Evolutionary conservation across 2,888 invertebrate genomes (phyloP).

Genomic region (Melanargia galathea): DNA sequence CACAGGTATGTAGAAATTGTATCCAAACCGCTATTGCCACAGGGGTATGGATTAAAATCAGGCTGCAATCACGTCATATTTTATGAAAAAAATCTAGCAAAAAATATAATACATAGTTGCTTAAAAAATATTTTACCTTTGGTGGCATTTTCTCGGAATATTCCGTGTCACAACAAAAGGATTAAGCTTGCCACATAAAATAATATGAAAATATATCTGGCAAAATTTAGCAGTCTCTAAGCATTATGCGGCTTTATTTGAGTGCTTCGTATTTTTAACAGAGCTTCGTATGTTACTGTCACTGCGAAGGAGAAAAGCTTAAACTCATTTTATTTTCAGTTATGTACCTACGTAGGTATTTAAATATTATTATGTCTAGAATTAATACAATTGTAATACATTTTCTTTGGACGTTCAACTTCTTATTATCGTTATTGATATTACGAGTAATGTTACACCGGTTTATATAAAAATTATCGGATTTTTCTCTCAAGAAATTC

Average conservation of each 20-base stretch:
- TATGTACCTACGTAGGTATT: conserved; percentile 19
- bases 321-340: conserved; percentile 17
- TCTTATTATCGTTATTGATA: too few species aligned
- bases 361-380: conserved; percentile 21
- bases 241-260: conserved; percentile 26
- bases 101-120: too few species aligned
- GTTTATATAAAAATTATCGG: too few species aligned
- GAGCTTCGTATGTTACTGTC: conserved; percentile 26
- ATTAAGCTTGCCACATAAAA: conserved; percentile 23
- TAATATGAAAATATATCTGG: conserved; percentile 25
- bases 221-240: conserved; percentile 29
- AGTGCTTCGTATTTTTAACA: conserved; percentile 25
- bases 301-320: conserved; percentile 23
- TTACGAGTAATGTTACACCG: too few species aligned
- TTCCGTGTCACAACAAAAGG: conserved; percentile 22
- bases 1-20: neutral
- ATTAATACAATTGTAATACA: neutral
- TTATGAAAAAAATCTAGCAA: neutral
- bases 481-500: too few species aligned
- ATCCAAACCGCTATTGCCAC: neutral
- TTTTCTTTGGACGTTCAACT: neutral
- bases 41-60: neutral
- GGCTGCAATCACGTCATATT: neutral
- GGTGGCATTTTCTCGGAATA: conserved; percentile 18
- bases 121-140: conserved; percentile 7